Evolutionary conservation across 2,888 invertebrate species (phyloP).

Genomic region (Gisinianus flammeolus): DNA sequence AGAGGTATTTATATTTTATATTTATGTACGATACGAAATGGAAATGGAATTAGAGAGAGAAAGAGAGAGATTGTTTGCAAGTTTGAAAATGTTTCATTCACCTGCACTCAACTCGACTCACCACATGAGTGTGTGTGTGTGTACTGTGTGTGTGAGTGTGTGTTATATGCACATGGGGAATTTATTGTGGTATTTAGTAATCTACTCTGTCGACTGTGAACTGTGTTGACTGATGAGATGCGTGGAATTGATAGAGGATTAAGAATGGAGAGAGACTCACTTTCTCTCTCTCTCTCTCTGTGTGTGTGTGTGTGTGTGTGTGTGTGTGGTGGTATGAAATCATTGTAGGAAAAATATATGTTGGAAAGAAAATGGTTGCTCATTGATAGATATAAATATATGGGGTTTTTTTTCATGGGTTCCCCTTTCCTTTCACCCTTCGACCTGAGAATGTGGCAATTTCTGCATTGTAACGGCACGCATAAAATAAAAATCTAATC

Average conservation of each 20-base stretch:
- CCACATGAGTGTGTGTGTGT: no score
- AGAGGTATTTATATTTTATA: no score
- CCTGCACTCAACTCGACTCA: background rate
- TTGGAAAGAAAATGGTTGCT: background rate
- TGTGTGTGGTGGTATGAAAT: background rate
- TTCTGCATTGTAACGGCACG: conserved; percentile 26
- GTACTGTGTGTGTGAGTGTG: background rate
- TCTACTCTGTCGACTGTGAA: background rate
- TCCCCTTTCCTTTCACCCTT: conserved; percentile 1
- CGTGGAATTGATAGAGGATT: background rate
- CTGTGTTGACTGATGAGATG: background rate
- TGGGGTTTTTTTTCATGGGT: background rate
- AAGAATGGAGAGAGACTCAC: background rate
- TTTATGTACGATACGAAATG: no score
- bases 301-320: no score
- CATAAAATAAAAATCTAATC: conserved; percentile 15
- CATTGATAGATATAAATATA: no score
- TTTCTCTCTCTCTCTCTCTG: no score
- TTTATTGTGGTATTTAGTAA: background rate
- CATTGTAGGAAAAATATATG: background rate
- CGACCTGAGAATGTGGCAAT: conserved; percentile 19
- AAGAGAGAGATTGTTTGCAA: background rate
- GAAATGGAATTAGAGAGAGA: no score
- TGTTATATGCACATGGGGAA: background rate
- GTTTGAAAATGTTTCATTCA: background rate